These are phyloP conservation scores for Lacanobia oleracea DNA, from an alignment of 2,888 invertebrate species.

Conservation along the genomic window DNA sequence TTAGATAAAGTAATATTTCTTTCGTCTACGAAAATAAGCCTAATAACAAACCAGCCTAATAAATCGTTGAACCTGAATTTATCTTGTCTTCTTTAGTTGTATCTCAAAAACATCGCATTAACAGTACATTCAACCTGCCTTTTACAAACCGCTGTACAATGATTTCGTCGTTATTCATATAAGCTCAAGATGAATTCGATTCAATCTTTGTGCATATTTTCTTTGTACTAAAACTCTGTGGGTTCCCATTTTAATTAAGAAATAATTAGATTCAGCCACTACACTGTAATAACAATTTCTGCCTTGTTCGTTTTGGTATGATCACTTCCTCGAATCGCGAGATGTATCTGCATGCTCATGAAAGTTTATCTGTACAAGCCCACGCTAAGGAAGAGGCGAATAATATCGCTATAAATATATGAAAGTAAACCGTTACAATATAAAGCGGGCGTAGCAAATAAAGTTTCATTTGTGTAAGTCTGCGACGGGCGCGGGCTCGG, in stretches of 20 bases:
- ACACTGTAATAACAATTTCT: constrained; percentile 50
- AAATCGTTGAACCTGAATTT: constrained; percentile 68
- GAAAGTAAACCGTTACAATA: constrained; percentile 66
- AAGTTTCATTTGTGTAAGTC: constrained; percentile 66
- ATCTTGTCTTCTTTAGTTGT: constrained; percentile 59
- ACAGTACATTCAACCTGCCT: constrained; percentile 75
- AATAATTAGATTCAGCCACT: constrained; percentile 51
- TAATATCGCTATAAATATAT: constrained; percentile 65
- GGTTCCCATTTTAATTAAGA: constrained; percentile 47
- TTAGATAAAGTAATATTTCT: constrained; percentile 36
- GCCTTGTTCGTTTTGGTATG: constrained; percentile 52
- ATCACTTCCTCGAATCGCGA: constrained; percentile 60
- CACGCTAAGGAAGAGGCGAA: constrained; percentile 62
- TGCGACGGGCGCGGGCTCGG: constrained; percentile 58
- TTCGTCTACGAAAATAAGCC: constrained; percentile 47
- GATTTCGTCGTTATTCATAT: constrained; percentile 40
- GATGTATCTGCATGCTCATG: constrained; percentile 58
- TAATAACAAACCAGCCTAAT: constrained; percentile 64
- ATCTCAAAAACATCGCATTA: constrained; percentile 73
- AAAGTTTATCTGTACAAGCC: constrained; percentile 63
- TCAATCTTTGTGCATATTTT: constrained; percentile 20
- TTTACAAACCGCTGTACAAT: constrained; percentile 56
- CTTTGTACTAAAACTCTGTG: constrained; percentile 12
- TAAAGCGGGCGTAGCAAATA: constrained; percentile 63
- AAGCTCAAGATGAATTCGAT: constrained; percentile 20